A percentile compares a stretch with the other conserved stretches of the same genome.
Conservation (phyloP, 2,888 invertebrate genomes). For the Magallana nippona region DNA sequence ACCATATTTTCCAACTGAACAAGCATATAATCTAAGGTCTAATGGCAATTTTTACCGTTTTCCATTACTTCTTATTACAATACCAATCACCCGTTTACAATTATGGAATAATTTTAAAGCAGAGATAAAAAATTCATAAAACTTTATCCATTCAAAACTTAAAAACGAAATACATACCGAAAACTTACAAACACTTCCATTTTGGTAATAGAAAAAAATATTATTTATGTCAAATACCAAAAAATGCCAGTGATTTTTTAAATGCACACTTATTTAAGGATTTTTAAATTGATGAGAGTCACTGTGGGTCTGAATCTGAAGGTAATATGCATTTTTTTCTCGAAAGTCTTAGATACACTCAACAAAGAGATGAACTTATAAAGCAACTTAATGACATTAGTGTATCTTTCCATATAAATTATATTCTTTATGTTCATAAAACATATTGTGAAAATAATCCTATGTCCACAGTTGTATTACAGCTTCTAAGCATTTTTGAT, state of each 20-base stretch:
- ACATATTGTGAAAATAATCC: too few relatives aligned
- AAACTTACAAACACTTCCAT: neutral
- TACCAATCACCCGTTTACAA: neutral
- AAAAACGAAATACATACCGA: neutral
- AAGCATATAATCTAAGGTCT: neutral
- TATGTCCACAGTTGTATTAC: too few relatives aligned
- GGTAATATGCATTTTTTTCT: too few relatives aligned
- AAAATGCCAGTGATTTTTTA: constrained; percentile 1
- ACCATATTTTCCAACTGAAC: too few relatives aligned
- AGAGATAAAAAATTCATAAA: neutral
- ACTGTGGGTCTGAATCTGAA: too few relatives aligned
- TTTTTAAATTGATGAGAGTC: neutral
- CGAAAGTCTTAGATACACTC: too few relatives aligned
- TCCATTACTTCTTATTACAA: constrained; percentile 9
- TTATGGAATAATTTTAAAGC: neutral
- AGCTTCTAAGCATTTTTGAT: too few relatives aligned
- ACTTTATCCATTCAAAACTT: neutral
- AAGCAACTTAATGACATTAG: too few relatives aligned
- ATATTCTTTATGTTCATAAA: too few relatives aligned
- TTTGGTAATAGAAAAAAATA: constrained; percentile 24
- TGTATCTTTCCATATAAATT: too few relatives aligned
- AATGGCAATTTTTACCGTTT: neutral
- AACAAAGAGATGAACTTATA: too few relatives aligned
- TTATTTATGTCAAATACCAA: constrained; percentile 10
- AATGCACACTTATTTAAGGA: neutral